A percentile compares a stretch with the other conserved stretches of the same genome.
Evolutionary conservation across 1,140 invertebrate species (phyloP).

Genomic region (Zeugodacus cucurbitae): DNA sequence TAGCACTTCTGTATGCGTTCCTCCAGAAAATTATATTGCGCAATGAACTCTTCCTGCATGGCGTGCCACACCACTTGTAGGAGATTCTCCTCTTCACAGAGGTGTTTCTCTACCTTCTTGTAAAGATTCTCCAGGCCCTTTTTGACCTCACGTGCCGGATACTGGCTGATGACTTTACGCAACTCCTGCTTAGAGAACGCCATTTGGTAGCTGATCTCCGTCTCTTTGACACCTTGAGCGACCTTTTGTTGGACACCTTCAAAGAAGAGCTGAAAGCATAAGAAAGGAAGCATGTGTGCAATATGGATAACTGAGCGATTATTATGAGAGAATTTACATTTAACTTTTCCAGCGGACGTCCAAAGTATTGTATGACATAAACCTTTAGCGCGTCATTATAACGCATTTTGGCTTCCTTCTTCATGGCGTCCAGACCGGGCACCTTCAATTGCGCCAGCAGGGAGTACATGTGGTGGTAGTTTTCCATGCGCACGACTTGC

Average conservation of each 20-base stretch:
- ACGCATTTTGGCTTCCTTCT: slow-evolving; percentile 91
- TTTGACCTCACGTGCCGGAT: slow-evolving; percentile 95
- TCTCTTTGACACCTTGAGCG: slow-evolving; percentile 92
- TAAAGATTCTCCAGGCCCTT: slow-evolving; percentile 95
- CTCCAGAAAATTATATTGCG: slow-evolving; percentile 95
- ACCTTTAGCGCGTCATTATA: slow-evolving; percentile 90
- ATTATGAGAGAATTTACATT: slow-evolving; percentile 74
- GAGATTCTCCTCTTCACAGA: slow-evolving; percentile 94
- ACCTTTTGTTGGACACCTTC: slow-evolving; percentile 93
- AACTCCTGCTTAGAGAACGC: slow-evolving; percentile 98
- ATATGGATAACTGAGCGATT: not conserved
- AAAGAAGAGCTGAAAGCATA: slow-evolving; percentile 85
- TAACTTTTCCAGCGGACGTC: slow-evolving; percentile 93
- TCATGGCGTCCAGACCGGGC: slow-evolving; percentile 84
- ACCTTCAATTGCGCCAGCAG: slow-evolving; percentile 92
- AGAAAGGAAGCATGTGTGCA: not conserved
- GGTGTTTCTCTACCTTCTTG: slow-evolving; percentile 96
- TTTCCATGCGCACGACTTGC: slow-evolving; percentile 97
- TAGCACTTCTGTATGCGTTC: slow-evolving; percentile 96
- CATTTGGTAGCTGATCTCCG: slow-evolving; percentile 97
- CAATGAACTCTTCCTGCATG: slow-evolving; percentile 99
- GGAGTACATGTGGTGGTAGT: slow-evolving; percentile 94
- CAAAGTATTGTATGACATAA: slow-evolving; percentile 96
- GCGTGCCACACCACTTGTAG: slow-evolving; percentile 97
- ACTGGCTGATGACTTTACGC: slow-evolving; percentile 93